phyloP scores from a whole-genome alignment of 2,113 vertebrate species.

The Chaetodon auriga region DNA sequence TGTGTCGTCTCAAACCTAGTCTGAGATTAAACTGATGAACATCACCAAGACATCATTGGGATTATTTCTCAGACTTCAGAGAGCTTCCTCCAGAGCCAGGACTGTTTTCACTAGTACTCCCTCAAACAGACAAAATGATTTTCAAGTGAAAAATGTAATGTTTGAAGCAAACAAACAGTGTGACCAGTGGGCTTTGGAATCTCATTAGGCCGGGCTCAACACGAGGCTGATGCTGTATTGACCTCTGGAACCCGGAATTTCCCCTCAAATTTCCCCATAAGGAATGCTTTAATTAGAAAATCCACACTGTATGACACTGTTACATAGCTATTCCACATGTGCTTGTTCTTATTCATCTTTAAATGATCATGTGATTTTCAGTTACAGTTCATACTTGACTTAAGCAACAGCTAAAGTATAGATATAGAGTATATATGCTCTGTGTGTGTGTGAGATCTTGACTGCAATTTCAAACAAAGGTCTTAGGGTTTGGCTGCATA shows the following conservation, averaged over 20 bases:
- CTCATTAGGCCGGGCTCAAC: not conserved
- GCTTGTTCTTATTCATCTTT: too few species aligned
- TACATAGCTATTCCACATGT: too few species aligned
- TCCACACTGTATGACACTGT: not conserved
- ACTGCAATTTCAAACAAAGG: not conserved
- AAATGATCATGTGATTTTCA: too few species aligned
- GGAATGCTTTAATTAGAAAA: not conserved
- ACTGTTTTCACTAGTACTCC: not conserved
- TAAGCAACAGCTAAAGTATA: too few species aligned
- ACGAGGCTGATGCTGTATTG: not conserved
- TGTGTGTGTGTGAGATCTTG: too few species aligned
- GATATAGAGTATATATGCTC: too few species aligned
- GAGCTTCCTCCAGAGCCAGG: not conserved
- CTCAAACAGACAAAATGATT: not conserved
- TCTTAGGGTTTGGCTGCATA: not conserved
- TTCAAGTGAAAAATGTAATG: not conserved
- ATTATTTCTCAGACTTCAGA: not conserved
- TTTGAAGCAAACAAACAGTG: not conserved
- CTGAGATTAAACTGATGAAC: not conserved
- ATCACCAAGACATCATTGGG: too few species aligned
- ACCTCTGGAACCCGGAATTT: slow-evolving; percentile 11
- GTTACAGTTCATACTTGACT: too few species aligned
- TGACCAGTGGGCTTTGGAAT: not conserved
- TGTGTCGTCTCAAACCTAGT: not conserved
- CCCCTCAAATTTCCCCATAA: not conserved